A percentile compares a stretch with the other conserved stretches of the same genome.
phyloP scores from a whole-genome alignment of 2,113 vertebrate genomes.

The Gadus chalcogrammus region DNA sequence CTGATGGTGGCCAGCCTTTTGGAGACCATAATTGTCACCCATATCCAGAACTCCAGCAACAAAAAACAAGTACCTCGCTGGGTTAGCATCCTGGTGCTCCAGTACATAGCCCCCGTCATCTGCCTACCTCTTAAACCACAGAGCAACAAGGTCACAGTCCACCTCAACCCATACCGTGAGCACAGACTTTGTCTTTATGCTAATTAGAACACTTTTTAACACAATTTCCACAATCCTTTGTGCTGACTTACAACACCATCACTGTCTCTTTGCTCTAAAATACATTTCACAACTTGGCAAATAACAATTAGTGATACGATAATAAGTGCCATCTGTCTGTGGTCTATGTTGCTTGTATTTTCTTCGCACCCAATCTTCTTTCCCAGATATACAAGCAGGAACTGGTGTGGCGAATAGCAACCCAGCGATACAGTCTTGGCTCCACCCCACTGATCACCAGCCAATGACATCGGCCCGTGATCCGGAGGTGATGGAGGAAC shows the following conservation, averaged over 20 bases:
- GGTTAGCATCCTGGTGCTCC: slow-evolving; percentile 63
- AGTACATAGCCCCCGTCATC: slow-evolving; percentile 61
- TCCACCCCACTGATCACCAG: not conserved
- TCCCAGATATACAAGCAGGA: not conserved
- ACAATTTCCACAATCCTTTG: too few species aligned
- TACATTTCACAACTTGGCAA: too few species aligned
- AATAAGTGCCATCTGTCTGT: too few species aligned
- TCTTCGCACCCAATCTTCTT: not conserved
- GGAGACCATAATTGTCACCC: slow-evolving; percentile 73
- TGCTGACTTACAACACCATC: too few species aligned
- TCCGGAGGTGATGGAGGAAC: not conserved
- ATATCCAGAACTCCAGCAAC: slow-evolving; percentile 65
- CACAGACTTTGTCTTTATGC: not conserved
- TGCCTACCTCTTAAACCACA: slow-evolving; percentile 38
- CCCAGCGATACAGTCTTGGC: not conserved
- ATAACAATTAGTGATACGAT: too few species aligned
- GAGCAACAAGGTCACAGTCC: slow-evolving; percentile 21
- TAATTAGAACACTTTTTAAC: too few species aligned
- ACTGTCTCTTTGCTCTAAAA: too few species aligned
- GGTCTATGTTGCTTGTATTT: too few species aligned
- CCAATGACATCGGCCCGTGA: not conserved
- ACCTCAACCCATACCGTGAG: slow-evolving; percentile 8
- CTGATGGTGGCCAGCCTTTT: slow-evolving; percentile 75
- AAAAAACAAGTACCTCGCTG: slow-evolving; percentile 50
- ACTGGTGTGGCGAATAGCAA: not conserved